phyloP scores from a whole-genome alignment of 2,113 vertebrate genomes.

The Myanophis thanlyinensis region DNA sequence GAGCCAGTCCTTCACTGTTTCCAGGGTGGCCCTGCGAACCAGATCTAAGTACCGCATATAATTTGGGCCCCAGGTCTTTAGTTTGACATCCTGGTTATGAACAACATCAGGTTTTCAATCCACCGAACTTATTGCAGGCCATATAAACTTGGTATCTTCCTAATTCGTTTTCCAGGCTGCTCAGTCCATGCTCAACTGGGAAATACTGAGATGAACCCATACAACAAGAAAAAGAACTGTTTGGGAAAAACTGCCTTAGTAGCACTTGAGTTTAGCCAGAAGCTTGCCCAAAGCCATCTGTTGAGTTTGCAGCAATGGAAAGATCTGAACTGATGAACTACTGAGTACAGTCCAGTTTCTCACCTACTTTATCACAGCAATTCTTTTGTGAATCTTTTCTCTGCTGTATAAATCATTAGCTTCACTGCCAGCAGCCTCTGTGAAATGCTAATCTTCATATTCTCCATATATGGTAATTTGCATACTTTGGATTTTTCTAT shows the following conservation, averaged over 20 bases:
- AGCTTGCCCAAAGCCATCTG: background rate
- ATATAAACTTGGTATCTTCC: background rate
- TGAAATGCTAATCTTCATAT: fast-evolving
- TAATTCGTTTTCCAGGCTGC: background rate
- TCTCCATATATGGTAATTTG: constrained; percentile 30
- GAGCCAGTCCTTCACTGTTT: too few species aligned
- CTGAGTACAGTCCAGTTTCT: background rate
- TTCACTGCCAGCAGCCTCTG: fast-evolving
- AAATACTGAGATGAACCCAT: background rate
- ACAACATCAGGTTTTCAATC: background rate
- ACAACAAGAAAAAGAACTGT: background rate
- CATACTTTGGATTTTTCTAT: background rate
- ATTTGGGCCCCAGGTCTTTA: too few species aligned
- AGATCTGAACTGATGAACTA: background rate
- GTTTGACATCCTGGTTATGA: too few species aligned
- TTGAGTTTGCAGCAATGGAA: background rate
- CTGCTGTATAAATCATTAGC: background rate
- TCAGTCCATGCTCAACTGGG: background rate
- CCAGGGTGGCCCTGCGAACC: too few species aligned
- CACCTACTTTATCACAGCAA: background rate
- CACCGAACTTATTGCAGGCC: background rate
- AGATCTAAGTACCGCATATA: too few species aligned
- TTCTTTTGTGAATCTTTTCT: background rate
- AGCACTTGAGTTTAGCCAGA: background rate
- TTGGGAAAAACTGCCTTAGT: background rate